Evolutionary conservation across 2,888 invertebrate genomes (phyloP).

Genomic region (Pherbina coryleti): DNA sequence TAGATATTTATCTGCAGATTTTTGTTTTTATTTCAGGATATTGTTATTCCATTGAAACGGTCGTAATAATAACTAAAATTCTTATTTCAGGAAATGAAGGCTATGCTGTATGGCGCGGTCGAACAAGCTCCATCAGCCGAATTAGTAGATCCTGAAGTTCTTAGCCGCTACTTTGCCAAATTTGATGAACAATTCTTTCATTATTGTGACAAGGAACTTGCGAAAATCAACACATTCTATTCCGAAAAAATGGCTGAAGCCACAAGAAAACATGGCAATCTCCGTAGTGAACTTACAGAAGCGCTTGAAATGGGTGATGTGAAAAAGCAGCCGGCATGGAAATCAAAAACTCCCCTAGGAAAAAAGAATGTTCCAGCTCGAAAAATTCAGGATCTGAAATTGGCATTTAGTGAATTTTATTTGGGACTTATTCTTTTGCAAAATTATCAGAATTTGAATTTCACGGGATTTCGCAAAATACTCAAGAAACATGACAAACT

Average conservation of each 20-base stretch:
- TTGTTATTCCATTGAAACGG: too few species aligned
- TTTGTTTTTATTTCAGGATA: too few species aligned
- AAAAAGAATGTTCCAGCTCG: constrained; percentile 73
- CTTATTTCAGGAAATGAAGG: constrained; percentile 80
- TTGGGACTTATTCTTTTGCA: constrained; percentile 86
- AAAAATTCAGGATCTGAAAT: constrained; percentile 84
- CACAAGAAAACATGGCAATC: constrained; percentile 81
- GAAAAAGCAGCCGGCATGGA: constrained; percentile 67
- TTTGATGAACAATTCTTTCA: constrained; percentile 89
- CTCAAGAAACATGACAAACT: constrained; percentile 92
- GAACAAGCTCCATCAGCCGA: constrained; percentile 84
- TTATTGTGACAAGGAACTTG: constrained; percentile 86
- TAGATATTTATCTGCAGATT: too few species aligned
- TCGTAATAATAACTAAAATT: neutral
- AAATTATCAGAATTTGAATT: constrained; percentile 90
- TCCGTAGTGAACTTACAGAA: constrained; percentile 79
- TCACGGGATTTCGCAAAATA: constrained; percentile 91
- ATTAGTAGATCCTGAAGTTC: constrained; percentile 77
- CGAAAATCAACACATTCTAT: constrained; percentile 91
- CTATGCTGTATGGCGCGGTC: constrained; percentile 83
- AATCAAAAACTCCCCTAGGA: constrained; percentile 66
- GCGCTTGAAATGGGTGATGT: constrained; percentile 68
- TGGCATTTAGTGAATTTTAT: constrained; percentile 93
- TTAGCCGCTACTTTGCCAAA: constrained; percentile 80
- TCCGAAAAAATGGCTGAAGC: constrained; percentile 92